Conservation (phyloP, 2,113 vertebrate species). For the Sebastes schlegelii region DNA sequence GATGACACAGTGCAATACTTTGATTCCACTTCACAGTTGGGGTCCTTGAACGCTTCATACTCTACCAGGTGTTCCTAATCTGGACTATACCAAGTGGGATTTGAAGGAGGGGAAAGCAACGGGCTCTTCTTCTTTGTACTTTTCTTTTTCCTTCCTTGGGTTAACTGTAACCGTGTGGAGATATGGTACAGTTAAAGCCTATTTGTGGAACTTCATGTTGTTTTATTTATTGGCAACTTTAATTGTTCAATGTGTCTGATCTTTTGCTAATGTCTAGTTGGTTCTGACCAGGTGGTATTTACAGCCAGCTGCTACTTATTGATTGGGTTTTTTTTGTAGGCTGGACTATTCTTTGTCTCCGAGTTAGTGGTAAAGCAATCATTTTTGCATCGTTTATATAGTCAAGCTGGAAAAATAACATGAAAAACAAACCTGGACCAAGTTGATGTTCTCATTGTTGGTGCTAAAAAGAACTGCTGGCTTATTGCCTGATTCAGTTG, state of each 20-base stretch:
- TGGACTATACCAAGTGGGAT: constrained; percentile 5
- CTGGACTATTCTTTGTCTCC: neutral
- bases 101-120: neutral
- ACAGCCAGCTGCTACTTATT: neutral
- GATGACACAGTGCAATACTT: neutral
- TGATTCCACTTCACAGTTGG: neutral
- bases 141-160: neutral
- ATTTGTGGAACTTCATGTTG: neutral
- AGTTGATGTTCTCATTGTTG: no score
- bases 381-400: neutral
- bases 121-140: neutral
- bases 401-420: neutral
- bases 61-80: constrained; percentile 4
- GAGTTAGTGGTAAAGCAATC: neutral
- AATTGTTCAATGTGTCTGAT: neutral
- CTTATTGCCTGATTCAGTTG: neutral
- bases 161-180: neutral
- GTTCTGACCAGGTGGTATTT: neutral
- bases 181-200: neutral
- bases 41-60: neutral
- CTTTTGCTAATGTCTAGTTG: neutral
- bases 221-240: neutral
- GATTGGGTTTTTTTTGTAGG: neutral
- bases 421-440: no score
- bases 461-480: no score